Evolutionary conservation across 2,888 invertebrate genomes (phyloP), one percentile per base, ranked within the genome.

Genomic region (Dasypolia templi): DNA sequence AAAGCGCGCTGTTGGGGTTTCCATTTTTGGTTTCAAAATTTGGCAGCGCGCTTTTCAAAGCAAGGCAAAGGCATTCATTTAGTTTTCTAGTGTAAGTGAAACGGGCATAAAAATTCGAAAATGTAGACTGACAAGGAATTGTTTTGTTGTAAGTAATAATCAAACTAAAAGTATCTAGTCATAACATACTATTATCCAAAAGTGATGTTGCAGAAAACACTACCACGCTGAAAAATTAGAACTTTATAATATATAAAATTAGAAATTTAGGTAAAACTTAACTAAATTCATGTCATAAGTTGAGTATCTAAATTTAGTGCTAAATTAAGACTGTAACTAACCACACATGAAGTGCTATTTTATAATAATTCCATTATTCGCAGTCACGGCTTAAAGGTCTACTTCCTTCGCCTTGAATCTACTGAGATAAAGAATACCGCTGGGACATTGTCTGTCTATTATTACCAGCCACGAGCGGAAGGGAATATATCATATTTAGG

Each of bases 401-500:
- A 29, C 32, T 59, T 51, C 11, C 59, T 69, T 39, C 19, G 0
- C 19, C 14, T 22, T 59, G 4, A 44, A 22, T 29, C n/a, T 39
- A 46, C 39, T 75, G 78, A n/a, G n/a, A 32, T 59, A 19, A 59
- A n/a, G 9, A 78, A 51, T 46, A 53, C 44, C n/a, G 17, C 6
- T 42, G 32, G 1, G n/a, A 42, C 17, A 42, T 32, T n/a, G n/a
- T 0, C 26, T n/a, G 17, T 29, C 17, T 39, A 32, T 55, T 68
- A 44, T 44, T 29, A 44, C 32, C 3, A 35, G 6, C 3, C 14
- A 26, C 4, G 26, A 58, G 46, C 14, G 49, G 56, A 58, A 77
- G 19, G 22, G 2, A 56, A 58, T 26, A 42, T 66, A 11, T 35
- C 5, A 44, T n/a, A 51, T 26, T 46, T 26, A 56, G 22, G 26